These are phyloP conservation scores for Sinelater perroti DNA, from an alignment of 2,888 invertebrate species.

Conservation along the genomic window DNA sequence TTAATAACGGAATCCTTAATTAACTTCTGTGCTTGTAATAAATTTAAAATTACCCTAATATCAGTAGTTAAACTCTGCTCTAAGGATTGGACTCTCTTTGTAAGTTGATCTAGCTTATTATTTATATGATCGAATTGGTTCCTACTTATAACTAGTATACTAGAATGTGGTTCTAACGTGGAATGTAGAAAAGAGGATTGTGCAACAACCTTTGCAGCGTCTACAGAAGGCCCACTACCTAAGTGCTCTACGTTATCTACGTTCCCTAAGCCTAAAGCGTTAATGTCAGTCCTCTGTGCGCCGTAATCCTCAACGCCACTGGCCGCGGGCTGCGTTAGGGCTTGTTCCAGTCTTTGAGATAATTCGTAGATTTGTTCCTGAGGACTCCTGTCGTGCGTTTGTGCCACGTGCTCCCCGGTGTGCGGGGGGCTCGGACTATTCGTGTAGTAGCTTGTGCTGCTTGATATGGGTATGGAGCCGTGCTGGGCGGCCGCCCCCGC, in stretches of 20 bases:
- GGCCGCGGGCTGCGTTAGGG: conserved; percentile 28
- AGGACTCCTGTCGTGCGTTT: conserved; percentile 48
- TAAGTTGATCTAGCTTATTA: conserved; percentile 74
- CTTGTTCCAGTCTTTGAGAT: conserved; percentile 38
- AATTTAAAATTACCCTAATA: conserved; percentile 73
- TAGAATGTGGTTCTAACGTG: conserved; percentile 54
- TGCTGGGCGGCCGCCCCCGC: conserved; percentile 40
- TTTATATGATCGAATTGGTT: conserved; percentile 66
- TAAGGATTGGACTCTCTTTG: conserved; percentile 73
- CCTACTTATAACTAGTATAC: conserved; percentile 57
- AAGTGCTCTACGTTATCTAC: conserved; percentile 28
- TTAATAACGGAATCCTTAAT: conserved; percentile 33
- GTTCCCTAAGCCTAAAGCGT: conserved; percentile 33
- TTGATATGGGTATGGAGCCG: conserved; percentile 55
- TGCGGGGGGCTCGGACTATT: conserved; percentile 71
- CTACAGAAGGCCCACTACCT: conserved; percentile 30
- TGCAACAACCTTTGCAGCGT: conserved; percentile 33
- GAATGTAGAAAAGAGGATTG: conserved; percentile 52
- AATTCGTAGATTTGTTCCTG: conserved; percentile 37
- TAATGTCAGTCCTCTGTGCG: conserved; percentile 30
- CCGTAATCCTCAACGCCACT: conserved; percentile 22
- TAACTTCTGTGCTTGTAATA: conserved; percentile 49
- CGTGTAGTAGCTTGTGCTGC: conserved; percentile 67
- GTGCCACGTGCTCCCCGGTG: conserved; percentile 44
- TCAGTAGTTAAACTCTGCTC: conserved; percentile 79